Evolutionary conservation across 2,888 invertebrate species (phyloP).

Genomic region (Dexiosoma caninum): DNA sequence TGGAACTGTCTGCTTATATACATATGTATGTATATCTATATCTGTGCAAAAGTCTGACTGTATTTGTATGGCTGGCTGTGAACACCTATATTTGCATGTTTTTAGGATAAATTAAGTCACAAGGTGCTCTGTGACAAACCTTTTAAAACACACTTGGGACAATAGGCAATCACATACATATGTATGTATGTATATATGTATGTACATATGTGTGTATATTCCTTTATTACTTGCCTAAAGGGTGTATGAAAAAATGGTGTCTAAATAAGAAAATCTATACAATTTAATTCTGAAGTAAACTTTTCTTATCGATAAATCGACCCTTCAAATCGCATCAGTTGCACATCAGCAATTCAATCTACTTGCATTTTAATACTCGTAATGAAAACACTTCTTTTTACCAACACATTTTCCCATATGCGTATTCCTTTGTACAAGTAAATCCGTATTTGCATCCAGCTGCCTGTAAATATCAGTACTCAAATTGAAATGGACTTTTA

Average conservation of each 20-base stretch:
- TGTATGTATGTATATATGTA: no score
- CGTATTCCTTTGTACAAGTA: not conserved
- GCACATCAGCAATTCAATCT: no score
- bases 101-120: conserved; percentile 56
- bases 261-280: no score
- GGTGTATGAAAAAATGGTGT: not conserved
- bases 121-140: conserved; percentile 53
- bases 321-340: no score
- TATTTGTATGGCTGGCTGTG: conserved; percentile 1
- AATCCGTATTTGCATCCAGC: not conserved
- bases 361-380: no score
- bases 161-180: conserved; percentile 59
- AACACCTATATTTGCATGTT: conserved; percentile 22
- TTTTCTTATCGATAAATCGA: no score
- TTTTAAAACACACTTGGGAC: conserved; percentile 54
- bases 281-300: not conserved
- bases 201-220: no score
- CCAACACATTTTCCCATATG: not conserved
- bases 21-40: not conserved
- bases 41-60: not conserved
- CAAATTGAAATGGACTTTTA: conserved; percentile 48
- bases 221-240: conserved; percentile 1
- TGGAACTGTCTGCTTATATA: not conserved
- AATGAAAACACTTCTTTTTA: not conserved
- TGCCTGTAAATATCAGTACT: conserved; percentile 1